Evolutionary conservation across 2,797 vertebrate species (phyloP), one percentile per base, ranked within the genome.

Genomic region (Chelidonichthys spinosus): DNA sequence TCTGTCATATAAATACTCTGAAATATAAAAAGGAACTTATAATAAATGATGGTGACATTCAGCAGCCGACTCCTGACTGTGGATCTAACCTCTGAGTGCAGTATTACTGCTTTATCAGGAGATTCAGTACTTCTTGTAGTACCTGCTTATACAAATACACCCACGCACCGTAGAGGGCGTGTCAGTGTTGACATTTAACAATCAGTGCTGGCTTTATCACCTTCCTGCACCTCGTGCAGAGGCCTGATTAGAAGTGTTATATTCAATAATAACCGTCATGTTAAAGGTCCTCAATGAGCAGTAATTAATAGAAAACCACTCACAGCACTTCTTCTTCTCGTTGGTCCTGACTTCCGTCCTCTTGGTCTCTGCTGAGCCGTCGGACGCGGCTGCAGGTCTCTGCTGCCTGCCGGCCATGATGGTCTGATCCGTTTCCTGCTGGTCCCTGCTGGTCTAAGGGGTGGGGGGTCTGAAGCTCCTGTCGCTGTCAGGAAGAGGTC

Each of bases 291-390:
- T 43, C 9, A 60, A n/a, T 32, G 63, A 25, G 77, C 6, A 77
- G n/a, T 54, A 0, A 8, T 68, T 42, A 54, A 68, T 17, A 37
- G 6, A 49, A 7, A 18, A 49, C 0, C 60, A 93, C 93, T 93
- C 78, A 94, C 93, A 94, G 89, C 93, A 93, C 61, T 94, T 94
- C 85, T 94, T 94, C 85, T 93, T 94, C 74, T 90, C 91, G 33
- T 49, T 92, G 78, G 54, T 40, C 74, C 90, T 85, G 53, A 73
- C 5, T 58, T 92, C 90, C 0, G 53, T 85, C 71, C 74, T 85
- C 76, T 84, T 93, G 69, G 63, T 47, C 52, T 92, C 87, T 46
- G 78, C 53, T 0, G 74, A 59, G 76, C 69, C 32, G 2, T 79
- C 88, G 17, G 78, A 36, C 25, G 69, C 61, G 14, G 78, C 33